These are phyloP conservation scores for Thunnus albacares DNA, from an alignment of 2,797 vertebrate species.

Conservation along the genomic window DNA sequence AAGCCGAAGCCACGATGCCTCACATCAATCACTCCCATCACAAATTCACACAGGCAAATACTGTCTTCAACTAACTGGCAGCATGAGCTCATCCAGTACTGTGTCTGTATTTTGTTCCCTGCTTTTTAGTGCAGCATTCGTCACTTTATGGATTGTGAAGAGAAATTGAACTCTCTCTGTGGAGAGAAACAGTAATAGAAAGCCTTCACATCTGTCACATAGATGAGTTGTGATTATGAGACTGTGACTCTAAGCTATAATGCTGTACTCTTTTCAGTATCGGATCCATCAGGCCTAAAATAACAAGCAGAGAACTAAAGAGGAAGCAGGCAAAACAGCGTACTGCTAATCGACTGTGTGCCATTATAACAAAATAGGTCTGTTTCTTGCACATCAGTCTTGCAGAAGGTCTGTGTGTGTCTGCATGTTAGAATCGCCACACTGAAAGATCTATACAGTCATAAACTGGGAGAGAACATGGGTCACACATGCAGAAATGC, in stretches of 20 bases:
- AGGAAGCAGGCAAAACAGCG: conserved; percentile 58
- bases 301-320: conserved; percentile 47
- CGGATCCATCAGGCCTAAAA: conserved; percentile 57
- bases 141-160: conserved; percentile 38
- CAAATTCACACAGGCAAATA: conserved; percentile 59
- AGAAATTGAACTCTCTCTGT: conserved; percentile 17
- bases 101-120: conserved; percentile 12
- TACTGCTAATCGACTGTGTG: conserved; percentile 68
- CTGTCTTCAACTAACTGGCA: conserved; percentile 44
- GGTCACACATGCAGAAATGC: conserved; percentile 3
- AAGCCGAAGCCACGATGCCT: conserved; percentile 48
- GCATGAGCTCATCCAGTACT: conserved; percentile 50
- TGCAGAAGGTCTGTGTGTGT: conserved; percentile 17
- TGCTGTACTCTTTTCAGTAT: conserved; percentile 8
- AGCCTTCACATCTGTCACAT: conserved; percentile 49
- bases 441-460: conserved; percentile 8
- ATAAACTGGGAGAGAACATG: conserved; percentile 2
- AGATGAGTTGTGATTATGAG: conserved; percentile 39
- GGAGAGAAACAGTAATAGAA: conserved; percentile 31
- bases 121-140: conserved; percentile 38
- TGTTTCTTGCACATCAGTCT: conserved; percentile 21
- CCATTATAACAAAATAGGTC: conserved; percentile 48
- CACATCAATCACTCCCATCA: conserved; percentile 73
- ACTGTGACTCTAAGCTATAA: conserved; percentile 39
- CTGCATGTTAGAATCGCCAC: conserved; percentile 6